Evolutionary conservation across 2,797 vertebrate genomes (phyloP).

Genomic region (Mus caroli): DNA sequence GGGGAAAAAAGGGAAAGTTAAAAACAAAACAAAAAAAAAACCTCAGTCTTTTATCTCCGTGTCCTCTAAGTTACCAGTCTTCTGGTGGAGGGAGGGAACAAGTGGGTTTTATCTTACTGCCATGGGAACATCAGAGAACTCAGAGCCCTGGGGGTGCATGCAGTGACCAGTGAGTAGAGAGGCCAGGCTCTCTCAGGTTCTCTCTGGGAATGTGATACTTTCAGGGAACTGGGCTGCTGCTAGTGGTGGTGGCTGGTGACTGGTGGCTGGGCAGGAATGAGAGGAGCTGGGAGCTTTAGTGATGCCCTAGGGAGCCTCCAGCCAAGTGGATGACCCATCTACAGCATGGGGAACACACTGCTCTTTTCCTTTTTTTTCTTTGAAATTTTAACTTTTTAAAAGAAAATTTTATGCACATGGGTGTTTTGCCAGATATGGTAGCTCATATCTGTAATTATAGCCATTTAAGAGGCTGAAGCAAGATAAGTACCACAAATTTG

Average conservation of each 20-base stretch:
- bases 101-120: slow-evolving; percentile 73
- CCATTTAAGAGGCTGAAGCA: neutral
- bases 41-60: slow-evolving; percentile 70
- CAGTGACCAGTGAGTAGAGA: neutral
- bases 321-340: neutral
- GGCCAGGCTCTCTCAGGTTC: slow-evolving; percentile 9
- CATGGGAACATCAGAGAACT: slow-evolving; percentile 45
- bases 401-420: neutral
- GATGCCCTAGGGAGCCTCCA: neutral
- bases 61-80: slow-evolving; percentile 58
- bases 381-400: neutral
- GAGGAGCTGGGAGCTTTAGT: neutral
- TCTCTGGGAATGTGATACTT: neutral
- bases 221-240: neutral
- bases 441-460: neutral
- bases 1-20: neutral
- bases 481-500: neutral
- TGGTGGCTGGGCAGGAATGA: neutral
- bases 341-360: neutral
- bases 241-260: neutral
- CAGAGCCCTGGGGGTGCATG: neutral
- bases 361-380: neutral
- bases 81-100: slow-evolving; percentile 64
- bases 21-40: neutral
- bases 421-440: neutral